phyloP scores from a whole-genome alignment of 2,797 vertebrate genomes.

The Heterohyrax brucei region DNA sequence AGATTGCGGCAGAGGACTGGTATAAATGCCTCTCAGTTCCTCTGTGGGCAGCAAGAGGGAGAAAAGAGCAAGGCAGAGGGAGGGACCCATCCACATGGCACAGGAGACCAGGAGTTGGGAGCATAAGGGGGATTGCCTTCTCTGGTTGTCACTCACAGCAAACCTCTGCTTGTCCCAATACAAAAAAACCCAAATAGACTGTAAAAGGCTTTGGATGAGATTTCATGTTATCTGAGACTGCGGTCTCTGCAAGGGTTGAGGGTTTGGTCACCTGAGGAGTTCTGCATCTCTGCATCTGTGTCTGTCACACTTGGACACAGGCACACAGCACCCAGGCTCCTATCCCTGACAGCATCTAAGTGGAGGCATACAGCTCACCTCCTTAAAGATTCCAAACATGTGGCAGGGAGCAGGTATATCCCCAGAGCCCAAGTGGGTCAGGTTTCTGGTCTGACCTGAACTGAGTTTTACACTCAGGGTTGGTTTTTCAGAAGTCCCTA shows the following conservation, averaged over 20 bases:
- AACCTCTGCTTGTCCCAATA: not conserved
- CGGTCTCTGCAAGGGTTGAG: not conserved
- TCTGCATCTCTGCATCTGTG: not conserved
- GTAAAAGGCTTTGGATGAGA: not conserved
- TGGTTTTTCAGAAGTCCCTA: conserved; percentile 77
- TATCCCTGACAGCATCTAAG: conserved; percentile 22
- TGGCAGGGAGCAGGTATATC: not conserved
- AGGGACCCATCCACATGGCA: not conserved
- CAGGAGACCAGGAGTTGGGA: not conserved
- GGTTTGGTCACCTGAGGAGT: conserved; percentile 59
- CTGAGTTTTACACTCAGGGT: conserved; percentile 68
- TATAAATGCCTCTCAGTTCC: not conserved
- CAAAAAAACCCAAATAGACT: conserved; percentile 57
- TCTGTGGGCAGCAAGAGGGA: not conserved
- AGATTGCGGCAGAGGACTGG: conserved; percentile 46
- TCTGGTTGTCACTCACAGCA: not conserved
- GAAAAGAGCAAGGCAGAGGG: not conserved
- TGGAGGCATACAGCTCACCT: not conserved
- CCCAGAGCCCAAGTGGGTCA: conserved; percentile 52
- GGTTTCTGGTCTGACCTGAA: conserved; percentile 72
- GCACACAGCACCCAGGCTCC: not conserved
- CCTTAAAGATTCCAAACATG: not conserved
- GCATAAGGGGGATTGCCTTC: not conserved
- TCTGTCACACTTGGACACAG: not conserved
- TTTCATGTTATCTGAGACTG: not conserved